Conservation (phyloP, 2,888 invertebrate genomes). For the Aporophyla lueneburgensis region DNA sequence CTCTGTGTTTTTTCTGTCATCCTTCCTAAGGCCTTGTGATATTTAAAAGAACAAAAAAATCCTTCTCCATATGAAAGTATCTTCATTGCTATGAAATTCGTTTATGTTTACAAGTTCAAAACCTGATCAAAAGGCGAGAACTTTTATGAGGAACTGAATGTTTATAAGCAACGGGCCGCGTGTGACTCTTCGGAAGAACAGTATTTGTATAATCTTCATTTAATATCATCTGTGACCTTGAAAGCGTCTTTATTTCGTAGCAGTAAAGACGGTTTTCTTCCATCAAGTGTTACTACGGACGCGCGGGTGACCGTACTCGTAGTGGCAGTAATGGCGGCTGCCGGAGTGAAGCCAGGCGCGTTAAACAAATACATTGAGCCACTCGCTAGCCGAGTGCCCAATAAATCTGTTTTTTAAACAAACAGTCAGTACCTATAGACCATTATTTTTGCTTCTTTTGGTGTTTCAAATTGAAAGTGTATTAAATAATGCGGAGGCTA, state of each 20-base stretch:
- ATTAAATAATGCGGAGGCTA: constrained; percentile 25
- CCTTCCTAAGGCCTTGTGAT: no score
- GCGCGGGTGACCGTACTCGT: constrained; percentile 22
- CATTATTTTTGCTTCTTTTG: constrained; percentile 64
- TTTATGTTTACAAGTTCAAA: constrained; percentile 21
- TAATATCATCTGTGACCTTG: constrained; percentile 3
- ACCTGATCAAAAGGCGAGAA: constrained; percentile 19
- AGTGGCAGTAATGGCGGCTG: constrained; percentile 61
- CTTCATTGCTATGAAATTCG: constrained; percentile 4
- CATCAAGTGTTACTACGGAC: constrained; percentile 17
- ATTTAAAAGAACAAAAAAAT: background rate
- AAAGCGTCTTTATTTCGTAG: background rate
- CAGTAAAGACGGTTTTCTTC: constrained; percentile 3
- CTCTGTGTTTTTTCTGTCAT: background rate
- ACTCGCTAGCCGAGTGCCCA: constrained; percentile 55
- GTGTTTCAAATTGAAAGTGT: constrained; percentile 32
- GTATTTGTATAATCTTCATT: constrained; percentile 26
- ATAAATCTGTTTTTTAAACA: constrained; percentile 70
- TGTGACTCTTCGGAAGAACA: constrained; percentile 23
- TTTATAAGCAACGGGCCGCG: constrained; percentile 9
- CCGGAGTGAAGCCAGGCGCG: constrained; percentile 65
- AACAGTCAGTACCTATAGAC: constrained; percentile 53
- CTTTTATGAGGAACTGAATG: constrained; percentile 23
- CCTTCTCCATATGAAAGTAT: background rate
- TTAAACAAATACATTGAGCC: constrained; percentile 65